Evolutionary conservation across 2,113 vertebrate species (phyloP).

Genomic region (Nothoprocta perdicaria): DNA sequence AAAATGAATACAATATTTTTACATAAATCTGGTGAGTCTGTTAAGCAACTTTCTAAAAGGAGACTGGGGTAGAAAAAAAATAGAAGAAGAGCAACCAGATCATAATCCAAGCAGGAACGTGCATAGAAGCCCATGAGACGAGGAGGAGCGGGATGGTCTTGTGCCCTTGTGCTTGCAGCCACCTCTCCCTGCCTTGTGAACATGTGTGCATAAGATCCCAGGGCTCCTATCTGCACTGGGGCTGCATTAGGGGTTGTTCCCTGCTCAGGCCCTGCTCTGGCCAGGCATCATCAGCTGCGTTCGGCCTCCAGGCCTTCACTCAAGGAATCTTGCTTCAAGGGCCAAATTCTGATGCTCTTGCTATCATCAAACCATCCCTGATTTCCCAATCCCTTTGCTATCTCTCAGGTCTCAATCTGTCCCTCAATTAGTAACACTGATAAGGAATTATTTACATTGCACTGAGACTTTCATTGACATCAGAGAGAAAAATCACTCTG

Average conservation of each 20-base stretch:
- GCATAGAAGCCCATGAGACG: not conserved
- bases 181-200: not conserved
- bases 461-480: not conserved
- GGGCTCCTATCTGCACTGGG: not conserved
- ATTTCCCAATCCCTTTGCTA: not conserved
- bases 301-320: constrained; percentile 37
- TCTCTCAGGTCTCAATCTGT: constrained; percentile 2
- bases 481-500: not conserved
- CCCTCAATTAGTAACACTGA: not conserved
- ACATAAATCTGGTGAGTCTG: too few species aligned
- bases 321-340: constrained; percentile 43
- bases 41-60: not conserved
- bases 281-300: not conserved
- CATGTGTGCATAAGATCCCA: not conserved
- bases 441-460: not conserved
- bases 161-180: not conserved
- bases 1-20: not conserved
- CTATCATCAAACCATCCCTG: not conserved
- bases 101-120: not conserved
- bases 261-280: not conserved
- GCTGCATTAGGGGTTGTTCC: constrained; percentile 9
- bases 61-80: not conserved
- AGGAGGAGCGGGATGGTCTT: not conserved
- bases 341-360: not conserved
- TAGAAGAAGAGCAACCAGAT: not conserved